Conservation (phyloP, 2,113 vertebrate genomes). For the Scatophagus argus region DNA sequence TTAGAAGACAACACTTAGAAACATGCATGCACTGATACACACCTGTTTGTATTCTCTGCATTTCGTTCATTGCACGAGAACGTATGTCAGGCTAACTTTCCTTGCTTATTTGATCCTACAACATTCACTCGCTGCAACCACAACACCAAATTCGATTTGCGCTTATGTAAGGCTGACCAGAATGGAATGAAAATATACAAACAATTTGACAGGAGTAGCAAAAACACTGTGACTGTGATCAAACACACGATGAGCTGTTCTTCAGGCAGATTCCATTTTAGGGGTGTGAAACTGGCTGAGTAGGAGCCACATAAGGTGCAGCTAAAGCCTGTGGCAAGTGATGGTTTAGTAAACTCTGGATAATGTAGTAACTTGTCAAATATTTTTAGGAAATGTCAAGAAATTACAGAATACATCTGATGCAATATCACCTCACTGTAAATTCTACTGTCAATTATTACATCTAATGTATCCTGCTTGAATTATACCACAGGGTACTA, state of each 20-base stretch:
- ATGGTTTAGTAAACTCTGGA: constrained; percentile 6
- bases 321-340: constrained; percentile 12
- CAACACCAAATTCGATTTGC: background rate
- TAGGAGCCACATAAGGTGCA: background rate
- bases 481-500: background rate
- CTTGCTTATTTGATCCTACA: background rate
- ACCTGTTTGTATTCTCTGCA: constrained; percentile 34
- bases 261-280: background rate
- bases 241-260: background rate
- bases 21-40: constrained; percentile 54
- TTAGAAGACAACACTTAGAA: constrained; percentile 46
- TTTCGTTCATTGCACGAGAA: constrained; percentile 2
- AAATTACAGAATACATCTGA: background rate
- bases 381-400: background rate
- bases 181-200: constrained; percentile 44
- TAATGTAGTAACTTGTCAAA: background rate
- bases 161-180: background rate
- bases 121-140: background rate
- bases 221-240: constrained; percentile 7
- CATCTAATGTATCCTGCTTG: background rate
- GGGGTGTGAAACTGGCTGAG: background rate
- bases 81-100: background rate
- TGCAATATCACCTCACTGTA: background rate
- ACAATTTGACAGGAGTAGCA: background rate
- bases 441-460: background rate